These are phyloP conservation scores for Oscheius myriophilus DNA, from an alignment of 2,888 invertebrate species.

Conservation along the genomic window DNA sequence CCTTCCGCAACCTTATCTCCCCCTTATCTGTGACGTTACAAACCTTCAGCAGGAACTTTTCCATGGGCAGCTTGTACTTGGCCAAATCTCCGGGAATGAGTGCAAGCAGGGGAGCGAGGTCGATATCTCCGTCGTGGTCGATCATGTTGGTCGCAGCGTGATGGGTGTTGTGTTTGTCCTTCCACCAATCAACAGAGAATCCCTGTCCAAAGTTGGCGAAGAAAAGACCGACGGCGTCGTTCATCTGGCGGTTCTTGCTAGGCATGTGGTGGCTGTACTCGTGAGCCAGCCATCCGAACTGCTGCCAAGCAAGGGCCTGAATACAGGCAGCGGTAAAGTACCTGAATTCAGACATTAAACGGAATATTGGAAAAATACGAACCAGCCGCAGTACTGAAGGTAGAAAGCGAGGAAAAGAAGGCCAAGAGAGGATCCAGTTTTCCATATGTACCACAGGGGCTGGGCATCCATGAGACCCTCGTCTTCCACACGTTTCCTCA, in stretches of 20 bases:
- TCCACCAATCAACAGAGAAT: constrained; percentile 70
- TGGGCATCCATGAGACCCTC: constrained; percentile 62
- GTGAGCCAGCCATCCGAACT: constrained; percentile 67
- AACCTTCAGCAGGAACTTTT: constrained; percentile 54
- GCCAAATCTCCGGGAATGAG: constrained; percentile 64
- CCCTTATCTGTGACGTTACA: background rate
- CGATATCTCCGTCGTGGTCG: constrained; percentile 66
- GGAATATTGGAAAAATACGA: background rate
- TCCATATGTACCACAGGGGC: constrained; percentile 53
- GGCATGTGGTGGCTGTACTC: constrained; percentile 69
- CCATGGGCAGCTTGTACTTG: constrained; percentile 64
- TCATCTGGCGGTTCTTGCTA: constrained; percentile 52
- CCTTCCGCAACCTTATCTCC: too few species aligned
- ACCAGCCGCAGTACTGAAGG: constrained; percentile 63
- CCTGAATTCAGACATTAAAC: constrained; percentile 27
- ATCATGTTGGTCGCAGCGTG: constrained; percentile 69
- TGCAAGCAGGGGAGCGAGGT: constrained; percentile 66
- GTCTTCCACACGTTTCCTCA: constrained; percentile 57
- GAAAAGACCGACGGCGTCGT: constrained; percentile 58
- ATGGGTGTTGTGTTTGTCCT: constrained; percentile 70
- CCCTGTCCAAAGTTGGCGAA: constrained; percentile 68
- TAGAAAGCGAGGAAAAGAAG: constrained; percentile 58
- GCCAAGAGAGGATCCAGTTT: constrained; percentile 47
- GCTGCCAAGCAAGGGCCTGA: constrained; percentile 67
- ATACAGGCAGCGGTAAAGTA: constrained; percentile 60